Evolutionary conservation across 2,797 vertebrate genomes (phyloP).

Genomic region (Molossus molossus): DNA sequence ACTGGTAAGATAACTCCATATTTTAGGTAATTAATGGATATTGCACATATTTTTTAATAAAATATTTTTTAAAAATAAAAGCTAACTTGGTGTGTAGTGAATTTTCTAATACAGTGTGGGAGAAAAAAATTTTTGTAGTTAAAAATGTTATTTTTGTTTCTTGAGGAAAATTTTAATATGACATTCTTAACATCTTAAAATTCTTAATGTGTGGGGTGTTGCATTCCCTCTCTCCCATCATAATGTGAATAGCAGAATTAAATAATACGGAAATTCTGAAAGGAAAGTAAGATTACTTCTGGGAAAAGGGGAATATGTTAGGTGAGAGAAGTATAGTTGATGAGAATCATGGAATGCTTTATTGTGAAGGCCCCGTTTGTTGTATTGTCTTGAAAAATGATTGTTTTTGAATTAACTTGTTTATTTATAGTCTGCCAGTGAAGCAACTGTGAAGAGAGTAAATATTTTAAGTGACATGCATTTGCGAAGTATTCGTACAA

Average conservation of each 20-base stretch:
- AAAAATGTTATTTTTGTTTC: slow-evolving; percentile 23
- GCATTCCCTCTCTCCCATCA: not conserved
- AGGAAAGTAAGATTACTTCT: not conserved
- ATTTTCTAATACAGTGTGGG: not conserved
- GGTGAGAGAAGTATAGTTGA: not conserved
- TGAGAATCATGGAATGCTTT: not conserved
- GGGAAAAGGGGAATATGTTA: not conserved
- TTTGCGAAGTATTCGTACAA: slow-evolving; percentile 98
- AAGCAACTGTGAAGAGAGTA: slow-evolving; percentile 97
- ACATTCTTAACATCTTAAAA: not conserved
- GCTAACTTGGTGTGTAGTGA: slow-evolving; percentile 8
- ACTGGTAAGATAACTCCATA: slow-evolving; percentile 92
- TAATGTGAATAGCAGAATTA: slow-evolving; percentile 24
- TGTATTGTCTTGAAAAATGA: slow-evolving; percentile 32
- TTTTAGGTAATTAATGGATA: slow-evolving; percentile 40
- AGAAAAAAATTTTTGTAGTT: not conserved
- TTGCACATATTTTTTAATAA: slow-evolving; percentile 43
- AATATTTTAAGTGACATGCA: slow-evolving; percentile 99
- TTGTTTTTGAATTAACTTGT: slow-evolving; percentile 70
- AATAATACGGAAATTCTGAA: slow-evolving; percentile 20
- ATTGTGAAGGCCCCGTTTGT: slow-evolving; percentile 30
- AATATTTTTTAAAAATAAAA: slow-evolving; percentile 65
- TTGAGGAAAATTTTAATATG: not conserved
- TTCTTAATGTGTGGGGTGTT: slow-evolving; percentile 11
- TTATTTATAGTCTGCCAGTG: slow-evolving; percentile 94